Evolutionary conservation across 2,888 invertebrate genomes (phyloP).

Genomic region (Sturmia bella): DNA sequence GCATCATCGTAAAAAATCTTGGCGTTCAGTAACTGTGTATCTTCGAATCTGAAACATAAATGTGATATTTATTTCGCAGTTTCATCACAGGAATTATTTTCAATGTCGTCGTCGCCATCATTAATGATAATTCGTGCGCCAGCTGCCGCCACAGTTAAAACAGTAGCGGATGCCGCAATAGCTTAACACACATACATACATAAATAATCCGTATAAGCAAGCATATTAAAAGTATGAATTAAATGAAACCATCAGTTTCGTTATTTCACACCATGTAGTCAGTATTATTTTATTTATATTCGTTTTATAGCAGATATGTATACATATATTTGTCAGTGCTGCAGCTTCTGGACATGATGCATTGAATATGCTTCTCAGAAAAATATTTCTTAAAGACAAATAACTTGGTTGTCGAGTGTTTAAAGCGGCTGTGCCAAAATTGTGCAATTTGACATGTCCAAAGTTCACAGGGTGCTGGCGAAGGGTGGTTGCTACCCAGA

Average conservation of each 20-base stretch:
- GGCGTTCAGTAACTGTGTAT: conserved; percentile 6
- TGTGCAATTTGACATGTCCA: too few relatives aligned
- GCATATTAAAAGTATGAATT: conserved; percentile 48
- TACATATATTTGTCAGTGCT: not conserved
- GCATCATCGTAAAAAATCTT: conserved; percentile 22
- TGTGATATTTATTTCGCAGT: not conserved
- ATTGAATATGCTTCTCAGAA: not conserved
- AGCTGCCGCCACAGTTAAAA: conserved; percentile 38
- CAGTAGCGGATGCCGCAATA: conserved; percentile 19
- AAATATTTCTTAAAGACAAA: not conserved
- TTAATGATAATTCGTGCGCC: conserved; percentile 49
- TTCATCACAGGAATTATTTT: conserved; percentile 22
- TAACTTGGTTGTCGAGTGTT: too few relatives aligned
- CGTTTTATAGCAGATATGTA: not conserved
- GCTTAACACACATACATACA: conserved; percentile 6
- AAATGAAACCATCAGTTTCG: conserved; percentile 62
- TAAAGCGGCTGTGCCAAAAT: too few relatives aligned
- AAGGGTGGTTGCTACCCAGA: too few relatives aligned
- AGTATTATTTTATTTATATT: conserved; percentile 41
- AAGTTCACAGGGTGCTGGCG: too few relatives aligned
- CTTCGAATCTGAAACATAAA: conserved; percentile 2
- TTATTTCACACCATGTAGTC: not conserved
- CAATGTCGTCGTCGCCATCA: conserved; percentile 15
- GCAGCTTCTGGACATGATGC: not conserved
- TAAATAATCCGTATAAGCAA: conserved; percentile 2